Conservation (phyloP, 2,888 invertebrate species). For the Xestia c-nigrum region DNA sequence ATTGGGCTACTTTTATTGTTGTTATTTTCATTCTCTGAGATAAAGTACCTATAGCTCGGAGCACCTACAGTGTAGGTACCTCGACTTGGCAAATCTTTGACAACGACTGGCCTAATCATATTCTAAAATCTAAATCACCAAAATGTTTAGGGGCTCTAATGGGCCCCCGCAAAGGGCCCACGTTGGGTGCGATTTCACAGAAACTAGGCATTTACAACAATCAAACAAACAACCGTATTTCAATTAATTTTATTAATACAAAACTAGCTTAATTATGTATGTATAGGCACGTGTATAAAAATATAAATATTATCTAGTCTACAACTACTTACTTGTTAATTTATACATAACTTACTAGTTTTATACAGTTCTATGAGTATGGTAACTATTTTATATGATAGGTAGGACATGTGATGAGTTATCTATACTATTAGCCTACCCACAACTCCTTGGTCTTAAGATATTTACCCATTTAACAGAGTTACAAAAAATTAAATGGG, state of each 20-base stretch:
- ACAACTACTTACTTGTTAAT: conserved; percentile 38
- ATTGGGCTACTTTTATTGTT: not conserved
- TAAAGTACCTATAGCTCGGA: not conserved
- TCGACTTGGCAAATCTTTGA: not conserved
- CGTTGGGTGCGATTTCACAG: not conserved
- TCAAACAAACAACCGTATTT: conserved; percentile 7
- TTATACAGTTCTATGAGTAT: conserved; percentile 41
- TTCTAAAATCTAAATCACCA: not conserved
- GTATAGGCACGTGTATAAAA: conserved; percentile 64
- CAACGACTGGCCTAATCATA: not conserved
- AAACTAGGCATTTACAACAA: not conserved
- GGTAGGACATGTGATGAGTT: not conserved
- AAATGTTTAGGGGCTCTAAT: not conserved
- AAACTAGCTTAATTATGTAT: conserved; percentile 58
- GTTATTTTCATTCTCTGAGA: not conserved
- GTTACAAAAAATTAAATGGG: not conserved
- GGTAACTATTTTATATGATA: conserved; percentile 34
- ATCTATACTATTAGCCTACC: not conserved
- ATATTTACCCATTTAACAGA: not conserved
- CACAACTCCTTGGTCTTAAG: not conserved
- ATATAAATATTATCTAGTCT: conserved; percentile 62
- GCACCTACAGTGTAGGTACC: not conserved
- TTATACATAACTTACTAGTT: conserved; percentile 26
- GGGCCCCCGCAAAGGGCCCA: not conserved
- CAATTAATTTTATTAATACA: conserved; percentile 48